Base-by-base conservation (phyloP, 2,888 invertebrate species). In the Anthrax anthrax region DNA sequence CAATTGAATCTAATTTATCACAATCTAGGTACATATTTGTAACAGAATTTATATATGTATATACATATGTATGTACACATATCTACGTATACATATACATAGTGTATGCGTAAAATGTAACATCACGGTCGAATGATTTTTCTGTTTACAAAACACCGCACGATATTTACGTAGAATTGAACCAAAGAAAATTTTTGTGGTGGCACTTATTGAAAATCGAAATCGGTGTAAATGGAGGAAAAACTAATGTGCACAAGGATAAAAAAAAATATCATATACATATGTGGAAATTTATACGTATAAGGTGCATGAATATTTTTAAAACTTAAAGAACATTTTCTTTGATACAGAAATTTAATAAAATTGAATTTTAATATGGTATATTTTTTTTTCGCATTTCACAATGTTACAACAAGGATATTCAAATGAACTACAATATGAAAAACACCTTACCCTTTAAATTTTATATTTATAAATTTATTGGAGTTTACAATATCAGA, bases 201-300 rank as follows among this genome's bases (percentile, higher is more conserved):
- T 45, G 44, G 32, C 41, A 37, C 41, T 46, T 41, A 46, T 46
- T 46, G 46, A 40, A 46, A 46, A 46, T 46, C 41, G 41, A 46
- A 46, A 29, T 40, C 40, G 16, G 19, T 19, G 16, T n/a, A 41
- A 36, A 34, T 42, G 42, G 46, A 42, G 37, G 23, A 42, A 39
- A 23, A 16, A 36, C 16, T 18, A 45, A 39, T 18, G n/a, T 36
- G 37, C 23, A 36, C 36, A 40, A 37, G 29, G 41, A 32, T 12
- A 32, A 32, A 5, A 32, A 32, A 12, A 32, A 32, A 6, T 23
- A 8, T 23, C n/a, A n/a, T n/a, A n/a, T n/a, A n/a, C n/a, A n/a
- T n/a, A n/a, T n/a, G n/a, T n/a, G n/a, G n/a, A n/a, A n/a, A n/a
- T n/a, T n/a, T n/a, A n/a, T n/a, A n/a, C n/a, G n/a, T n/a, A n/a